These are phyloP conservation scores for Tragelaphus strepsiceros DNA, from an alignment of 2,113 vertebrate species.

Conservation along the genomic window DNA sequence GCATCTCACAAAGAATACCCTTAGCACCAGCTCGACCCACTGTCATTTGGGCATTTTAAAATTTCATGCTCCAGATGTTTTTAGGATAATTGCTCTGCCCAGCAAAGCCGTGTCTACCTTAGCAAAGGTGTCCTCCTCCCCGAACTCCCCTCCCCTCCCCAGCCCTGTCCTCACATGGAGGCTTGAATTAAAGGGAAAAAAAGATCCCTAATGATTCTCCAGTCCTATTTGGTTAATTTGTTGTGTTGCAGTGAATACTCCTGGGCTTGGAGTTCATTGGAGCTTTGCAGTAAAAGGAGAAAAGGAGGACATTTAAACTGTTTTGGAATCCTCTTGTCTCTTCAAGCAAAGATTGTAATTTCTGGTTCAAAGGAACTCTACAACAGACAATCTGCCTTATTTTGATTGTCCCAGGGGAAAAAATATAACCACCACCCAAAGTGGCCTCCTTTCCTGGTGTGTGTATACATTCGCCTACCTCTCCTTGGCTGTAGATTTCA, in stretches of 20 bases:
- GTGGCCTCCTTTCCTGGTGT: background rate
- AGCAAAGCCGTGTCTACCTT: background rate
- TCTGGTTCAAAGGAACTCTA: background rate
- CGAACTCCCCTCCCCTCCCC: background rate
- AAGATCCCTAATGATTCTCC: background rate
- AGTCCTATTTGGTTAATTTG: constrained; percentile 38
- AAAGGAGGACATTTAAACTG: background rate
- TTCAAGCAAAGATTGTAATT: constrained; percentile 11
- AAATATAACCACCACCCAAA: background rate
- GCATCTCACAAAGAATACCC: background rate
- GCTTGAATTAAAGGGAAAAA: background rate
- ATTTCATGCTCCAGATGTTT: constrained; percentile 39
- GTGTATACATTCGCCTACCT: background rate
- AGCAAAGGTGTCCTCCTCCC: background rate
- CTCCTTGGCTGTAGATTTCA: background rate
- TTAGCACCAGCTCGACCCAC: background rate
- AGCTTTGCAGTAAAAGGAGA: constrained; percentile 13
- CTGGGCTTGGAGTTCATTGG: constrained; percentile 25
- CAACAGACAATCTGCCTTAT: background rate
- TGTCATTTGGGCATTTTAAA: background rate
- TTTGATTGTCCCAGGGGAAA: background rate
- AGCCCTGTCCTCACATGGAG: background rate
- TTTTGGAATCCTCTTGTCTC: constrained; percentile 29
- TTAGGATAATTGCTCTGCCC: constrained; percentile 20
- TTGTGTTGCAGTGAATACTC: constrained; percentile 2